Conservation (phyloP, 2,797 vertebrate genomes). For the Argya squamiceps region DNA sequence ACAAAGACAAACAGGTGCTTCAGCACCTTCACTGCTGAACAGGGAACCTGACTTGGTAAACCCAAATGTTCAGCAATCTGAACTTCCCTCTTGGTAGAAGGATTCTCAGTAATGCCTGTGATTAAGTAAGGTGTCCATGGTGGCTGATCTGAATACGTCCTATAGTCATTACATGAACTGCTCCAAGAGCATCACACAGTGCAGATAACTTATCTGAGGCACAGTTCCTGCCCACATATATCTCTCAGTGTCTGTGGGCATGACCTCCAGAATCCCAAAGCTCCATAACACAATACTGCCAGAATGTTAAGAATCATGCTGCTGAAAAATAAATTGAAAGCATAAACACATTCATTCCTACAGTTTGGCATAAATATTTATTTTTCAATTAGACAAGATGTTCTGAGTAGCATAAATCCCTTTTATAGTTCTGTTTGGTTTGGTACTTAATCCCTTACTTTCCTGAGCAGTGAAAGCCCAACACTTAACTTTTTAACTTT, state of each 20-base stretch:
- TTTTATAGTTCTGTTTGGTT: conserved; percentile 51
- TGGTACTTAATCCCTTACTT: conserved; percentile 53
- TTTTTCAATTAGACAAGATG: conserved; percentile 51
- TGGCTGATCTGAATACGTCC: neutral
- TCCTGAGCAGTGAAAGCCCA: conserved; percentile 20
- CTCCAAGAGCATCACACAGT: neutral
- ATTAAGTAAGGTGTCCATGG: neutral
- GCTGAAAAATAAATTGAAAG: conserved; percentile 39
- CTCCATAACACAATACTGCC: neutral
- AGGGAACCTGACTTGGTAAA: neutral
- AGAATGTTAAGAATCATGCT: neutral
- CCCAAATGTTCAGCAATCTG: neutral
- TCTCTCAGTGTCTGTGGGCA: neutral
- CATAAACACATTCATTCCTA: neutral
- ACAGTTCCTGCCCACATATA: neutral
- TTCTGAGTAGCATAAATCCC: conserved; percentile 55
- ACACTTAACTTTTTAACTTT: conserved; percentile 64
- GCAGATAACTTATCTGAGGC: neutral
- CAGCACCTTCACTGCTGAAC: neutral
- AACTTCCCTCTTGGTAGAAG: neutral
- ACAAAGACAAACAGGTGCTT: neutral
- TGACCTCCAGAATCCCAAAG: neutral
- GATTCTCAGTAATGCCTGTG: neutral
- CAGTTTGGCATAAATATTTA: neutral
- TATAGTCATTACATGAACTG: neutral